phyloP scores from a whole-genome alignment of 1,140 invertebrate species.

The Portunus trituberculatus region DNA sequence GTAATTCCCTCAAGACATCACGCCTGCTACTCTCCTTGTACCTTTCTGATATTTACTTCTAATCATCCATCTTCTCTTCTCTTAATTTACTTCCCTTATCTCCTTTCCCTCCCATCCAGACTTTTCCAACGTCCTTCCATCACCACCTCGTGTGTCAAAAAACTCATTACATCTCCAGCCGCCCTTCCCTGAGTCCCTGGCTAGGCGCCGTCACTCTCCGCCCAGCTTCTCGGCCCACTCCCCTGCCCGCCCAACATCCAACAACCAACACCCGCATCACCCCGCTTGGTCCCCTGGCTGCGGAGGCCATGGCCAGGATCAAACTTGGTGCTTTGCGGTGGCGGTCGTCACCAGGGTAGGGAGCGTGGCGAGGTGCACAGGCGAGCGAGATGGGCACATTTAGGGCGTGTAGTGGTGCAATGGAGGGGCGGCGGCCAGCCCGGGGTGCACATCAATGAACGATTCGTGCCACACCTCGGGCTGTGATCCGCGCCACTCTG shows the following conservation, averaged over 20 bases:
- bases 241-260: not conserved
- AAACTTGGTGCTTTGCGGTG: no score
- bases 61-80: not conserved
- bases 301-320: no score
- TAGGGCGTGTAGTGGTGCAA: no score
- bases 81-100: not conserved
- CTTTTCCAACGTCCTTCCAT: not conserved
- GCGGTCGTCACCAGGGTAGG: no score
- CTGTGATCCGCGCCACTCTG: no score
- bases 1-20: not conserved
- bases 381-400: no score
- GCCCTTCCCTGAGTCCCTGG: not conserved
- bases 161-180: not conserved
- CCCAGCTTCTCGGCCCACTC: not conserved
- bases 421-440: no score
- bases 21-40: not conserved
- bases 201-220: not conserved
- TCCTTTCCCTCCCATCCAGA: not conserved
- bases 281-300: not conserved
- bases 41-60: not conserved
- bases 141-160: not conserved
- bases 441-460: no score
- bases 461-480: no score
- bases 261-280: not conserved
- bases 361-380: no score